These are phyloP conservation scores for Trissolcus brochymenae DNA, from an alignment of 2,888 invertebrate genomes.

Conservation along the genomic window DNA sequence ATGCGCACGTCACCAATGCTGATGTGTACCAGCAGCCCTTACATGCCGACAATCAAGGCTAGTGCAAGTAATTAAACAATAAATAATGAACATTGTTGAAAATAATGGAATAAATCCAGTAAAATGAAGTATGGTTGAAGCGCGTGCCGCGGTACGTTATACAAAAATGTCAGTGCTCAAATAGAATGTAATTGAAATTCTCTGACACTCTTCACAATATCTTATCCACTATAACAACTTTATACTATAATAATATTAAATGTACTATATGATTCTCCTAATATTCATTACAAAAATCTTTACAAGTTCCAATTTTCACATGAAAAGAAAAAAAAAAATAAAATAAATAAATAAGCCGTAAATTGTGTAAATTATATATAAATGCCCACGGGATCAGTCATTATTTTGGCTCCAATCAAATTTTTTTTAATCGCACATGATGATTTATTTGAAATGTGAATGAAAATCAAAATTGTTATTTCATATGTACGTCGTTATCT, in stretches of 20 bases:
- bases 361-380: no score
- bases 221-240: not conserved
- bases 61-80: slow-evolving; percentile 76
- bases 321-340: no score
- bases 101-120: slow-evolving; percentile 57
- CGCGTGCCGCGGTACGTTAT: slow-evolving; percentile 53
- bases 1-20: slow-evolving; percentile 3
- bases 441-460: no score
- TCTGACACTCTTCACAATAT: not conserved
- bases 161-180: slow-evolving; percentile 54
- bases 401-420: no score
- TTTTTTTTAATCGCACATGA: no score
- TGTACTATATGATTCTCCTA: not conserved
- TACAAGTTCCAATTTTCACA: no score
- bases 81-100: slow-evolving; percentile 63
- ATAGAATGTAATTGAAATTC: slow-evolving; percentile 34
- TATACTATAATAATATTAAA: not conserved
- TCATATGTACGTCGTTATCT: not conserved
- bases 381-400: no score
- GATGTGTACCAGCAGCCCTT: slow-evolving; percentile 73
- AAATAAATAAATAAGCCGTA: no score
- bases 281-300: not conserved
- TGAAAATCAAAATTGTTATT: slow-evolving; percentile 31
- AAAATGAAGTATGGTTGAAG: slow-evolving; percentile 56
- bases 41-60: slow-evolving; percentile 77